phyloP scores from a whole-genome alignment of 1,140 invertebrate genomes.

The Drosophila asahinai region DNA sequence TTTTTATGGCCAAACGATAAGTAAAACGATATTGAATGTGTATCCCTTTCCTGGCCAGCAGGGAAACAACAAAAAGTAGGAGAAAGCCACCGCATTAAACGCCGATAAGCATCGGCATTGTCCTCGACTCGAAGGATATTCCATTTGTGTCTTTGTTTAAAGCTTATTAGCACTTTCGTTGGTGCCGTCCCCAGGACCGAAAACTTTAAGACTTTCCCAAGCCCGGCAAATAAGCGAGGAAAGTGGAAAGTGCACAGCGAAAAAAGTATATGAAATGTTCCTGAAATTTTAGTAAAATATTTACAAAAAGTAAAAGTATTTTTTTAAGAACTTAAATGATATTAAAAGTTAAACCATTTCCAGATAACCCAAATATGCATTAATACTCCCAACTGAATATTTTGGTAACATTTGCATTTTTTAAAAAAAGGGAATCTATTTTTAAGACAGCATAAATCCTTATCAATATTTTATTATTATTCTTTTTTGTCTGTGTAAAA shows the following conservation, averaged over 20 bases:
- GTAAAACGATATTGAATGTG: conserved; percentile 82
- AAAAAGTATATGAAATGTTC: neutral
- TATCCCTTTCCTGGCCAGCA: conserved; percentile 37
- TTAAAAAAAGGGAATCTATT: neutral
- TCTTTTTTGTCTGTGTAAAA: neutral
- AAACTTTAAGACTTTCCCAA: conserved; percentile 22
- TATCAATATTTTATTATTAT: neutral
- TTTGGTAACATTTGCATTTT: too few relatives aligned
- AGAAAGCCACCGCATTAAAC: conserved; percentile 67
- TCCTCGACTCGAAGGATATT: conserved; percentile 44
- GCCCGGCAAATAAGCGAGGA: neutral
- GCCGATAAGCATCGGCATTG: conserved; percentile 73
- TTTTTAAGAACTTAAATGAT: neutral
- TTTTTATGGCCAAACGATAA: conserved; percentile 83
- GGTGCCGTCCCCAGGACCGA: neutral
- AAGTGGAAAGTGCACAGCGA: conserved; percentile 3
- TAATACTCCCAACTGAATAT: too few relatives aligned
- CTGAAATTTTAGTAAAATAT: too few relatives aligned
- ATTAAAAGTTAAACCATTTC: neutral
- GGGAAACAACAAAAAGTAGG: neutral
- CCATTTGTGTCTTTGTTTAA: conserved; percentile 56
- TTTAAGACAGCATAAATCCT: too few relatives aligned
- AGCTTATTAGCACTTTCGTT: conserved; percentile 69
- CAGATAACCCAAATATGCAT: too few relatives aligned
- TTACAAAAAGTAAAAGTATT: too few relatives aligned